Percentiles rank a stretch among this genome's conserved stretches.
phyloP scores from a whole-genome alignment of 2,113 vertebrate species.

The Entomyzon cyanotis region DNA sequence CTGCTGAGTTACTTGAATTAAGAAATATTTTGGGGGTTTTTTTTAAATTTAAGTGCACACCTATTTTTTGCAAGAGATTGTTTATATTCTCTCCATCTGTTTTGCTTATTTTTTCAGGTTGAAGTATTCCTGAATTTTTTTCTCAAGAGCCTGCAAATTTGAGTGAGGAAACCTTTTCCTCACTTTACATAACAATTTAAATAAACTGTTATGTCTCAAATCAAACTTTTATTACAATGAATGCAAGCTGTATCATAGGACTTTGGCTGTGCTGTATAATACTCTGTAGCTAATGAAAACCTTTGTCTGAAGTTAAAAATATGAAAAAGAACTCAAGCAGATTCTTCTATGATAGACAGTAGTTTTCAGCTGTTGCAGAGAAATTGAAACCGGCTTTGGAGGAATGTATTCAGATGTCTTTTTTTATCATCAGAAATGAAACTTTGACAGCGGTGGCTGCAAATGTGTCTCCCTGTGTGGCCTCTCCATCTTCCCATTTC shows the following conservation, averaged over 20 bases:
- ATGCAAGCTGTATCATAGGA: not conserved
- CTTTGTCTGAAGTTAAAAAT: not conserved
- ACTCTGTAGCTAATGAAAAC: not conserved
- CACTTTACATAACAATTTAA: not conserved
- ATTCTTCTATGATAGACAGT: not conserved
- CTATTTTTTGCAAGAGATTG: not conserved
- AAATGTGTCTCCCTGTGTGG: fast-evolving
- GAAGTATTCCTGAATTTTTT: not conserved
- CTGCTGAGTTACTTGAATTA: not conserved
- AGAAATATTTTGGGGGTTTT: not conserved
- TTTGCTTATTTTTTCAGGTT: not conserved
- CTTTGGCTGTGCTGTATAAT: not conserved
- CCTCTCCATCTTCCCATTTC: not conserved
- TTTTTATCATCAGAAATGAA: not conserved
- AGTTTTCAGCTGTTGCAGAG: not conserved
- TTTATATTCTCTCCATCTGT: not conserved
- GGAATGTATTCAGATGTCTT: not conserved
- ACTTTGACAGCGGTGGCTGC: not conserved
- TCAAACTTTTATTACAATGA: not conserved
- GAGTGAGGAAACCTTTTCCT: not conserved
- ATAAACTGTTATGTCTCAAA: not conserved
- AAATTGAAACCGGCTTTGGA: fast-evolving
- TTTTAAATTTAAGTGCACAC: not conserved
- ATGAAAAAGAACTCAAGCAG: not conserved
- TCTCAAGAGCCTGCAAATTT: not conserved